Evolutionary conservation across 2,888 invertebrate species (phyloP).

Genomic region (Litoditis marina): DNA sequence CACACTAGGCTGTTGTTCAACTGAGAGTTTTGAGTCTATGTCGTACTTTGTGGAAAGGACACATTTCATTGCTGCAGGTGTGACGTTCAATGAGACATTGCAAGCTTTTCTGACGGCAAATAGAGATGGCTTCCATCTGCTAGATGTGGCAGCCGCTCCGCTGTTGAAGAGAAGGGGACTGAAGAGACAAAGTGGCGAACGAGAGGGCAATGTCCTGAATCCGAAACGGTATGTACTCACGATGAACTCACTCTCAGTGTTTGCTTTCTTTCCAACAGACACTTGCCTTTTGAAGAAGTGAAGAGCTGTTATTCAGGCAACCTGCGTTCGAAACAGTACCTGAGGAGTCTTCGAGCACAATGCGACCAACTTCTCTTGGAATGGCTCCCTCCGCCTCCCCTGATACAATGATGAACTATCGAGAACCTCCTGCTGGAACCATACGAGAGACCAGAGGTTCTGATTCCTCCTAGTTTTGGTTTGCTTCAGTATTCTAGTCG

Average conservation of each 20-base stretch:
- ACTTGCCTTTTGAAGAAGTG: background rate
- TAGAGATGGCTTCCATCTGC: constrained; percentile 73
- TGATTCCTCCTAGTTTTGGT: constrained; percentile 24
- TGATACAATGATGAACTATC: constrained; percentile 37
- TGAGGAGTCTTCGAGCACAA: constrained; percentile 36
- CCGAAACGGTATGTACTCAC: background rate
- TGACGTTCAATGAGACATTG: constrained; percentile 69
- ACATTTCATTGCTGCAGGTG: constrained; percentile 32
- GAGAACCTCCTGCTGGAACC: constrained; percentile 41
- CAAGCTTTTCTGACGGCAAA: constrained; percentile 73
- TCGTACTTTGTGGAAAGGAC: background rate
- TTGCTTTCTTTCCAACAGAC: no score
- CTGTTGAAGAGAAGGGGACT: constrained; percentile 50
- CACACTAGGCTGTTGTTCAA: no score
- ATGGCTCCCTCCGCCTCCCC: constrained; percentile 15
- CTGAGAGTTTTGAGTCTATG: no score
- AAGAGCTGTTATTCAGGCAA: constrained; percentile 21
- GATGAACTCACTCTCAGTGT: no score
- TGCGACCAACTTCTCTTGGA: constrained; percentile 34
- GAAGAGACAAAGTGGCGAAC: constrained; percentile 43
- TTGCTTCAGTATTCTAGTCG: background rate
- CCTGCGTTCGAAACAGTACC: constrained; percentile 41
- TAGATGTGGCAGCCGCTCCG: constrained; percentile 64
- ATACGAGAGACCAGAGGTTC: constrained; percentile 50
- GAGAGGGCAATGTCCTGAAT: constrained; percentile 13